Conservation (phyloP, 2,888 invertebrate species). For the Latrodectus elegans region DNA sequence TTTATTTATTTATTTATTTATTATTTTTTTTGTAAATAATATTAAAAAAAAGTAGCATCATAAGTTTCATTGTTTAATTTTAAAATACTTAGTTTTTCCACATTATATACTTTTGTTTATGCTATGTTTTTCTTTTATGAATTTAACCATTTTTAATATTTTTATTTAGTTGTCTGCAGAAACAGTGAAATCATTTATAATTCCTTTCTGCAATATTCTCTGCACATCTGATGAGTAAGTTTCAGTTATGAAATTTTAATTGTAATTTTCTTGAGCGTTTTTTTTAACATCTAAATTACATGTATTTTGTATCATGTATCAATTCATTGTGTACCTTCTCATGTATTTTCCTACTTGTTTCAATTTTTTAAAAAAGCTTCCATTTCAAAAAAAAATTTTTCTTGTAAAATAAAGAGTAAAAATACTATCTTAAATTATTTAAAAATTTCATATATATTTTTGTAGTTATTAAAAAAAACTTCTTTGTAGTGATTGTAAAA, state of each 20-base stretch:
- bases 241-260: not conserved
- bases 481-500: not conserved
- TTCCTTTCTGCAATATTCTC: slow-evolving; percentile 47
- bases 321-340: not conserved
- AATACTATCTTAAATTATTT: not conserved
- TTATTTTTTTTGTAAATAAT: too few species aligned
- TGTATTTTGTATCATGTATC: not conserved
- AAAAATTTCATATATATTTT: not conserved
- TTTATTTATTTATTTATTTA: too few species aligned
- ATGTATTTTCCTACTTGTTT: not conserved
- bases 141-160: not conserved
- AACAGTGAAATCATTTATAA: slow-evolving; percentile 25
- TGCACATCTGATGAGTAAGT: slow-evolving; percentile 49
- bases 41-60: too few species aligned
- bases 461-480: not conserved
- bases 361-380: not conserved
- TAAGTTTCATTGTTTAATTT: too few species aligned
- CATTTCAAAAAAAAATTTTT: not conserved
- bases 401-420: not conserved
- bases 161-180: slow-evolving; percentile 47
- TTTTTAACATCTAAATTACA: not conserved
- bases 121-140: not conserved
- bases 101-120: too few species aligned
- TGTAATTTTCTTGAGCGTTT: not conserved
- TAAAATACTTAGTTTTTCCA: too few species aligned